Conservation (phyloP, 1,140 invertebrate species). For the Ceratosolen fusciceps region DNA sequence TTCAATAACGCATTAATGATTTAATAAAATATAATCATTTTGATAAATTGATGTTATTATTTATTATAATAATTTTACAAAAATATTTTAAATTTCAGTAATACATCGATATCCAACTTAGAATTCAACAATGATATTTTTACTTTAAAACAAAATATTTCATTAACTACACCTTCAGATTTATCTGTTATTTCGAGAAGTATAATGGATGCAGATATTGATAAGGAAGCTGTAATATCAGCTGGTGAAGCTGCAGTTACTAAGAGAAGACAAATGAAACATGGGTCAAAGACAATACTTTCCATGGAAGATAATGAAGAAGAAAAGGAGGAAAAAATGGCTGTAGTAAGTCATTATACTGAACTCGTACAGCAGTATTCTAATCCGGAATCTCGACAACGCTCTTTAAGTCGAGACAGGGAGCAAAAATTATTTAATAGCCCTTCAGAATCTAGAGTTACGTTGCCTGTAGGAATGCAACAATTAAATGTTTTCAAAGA, state of each 20-base stretch:
- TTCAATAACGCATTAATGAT: no score
- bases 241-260: slow-evolving; percentile 67
- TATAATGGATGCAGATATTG: slow-evolving; percentile 61
- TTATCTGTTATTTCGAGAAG: not conserved
- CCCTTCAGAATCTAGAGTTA: slow-evolving; percentile 16
- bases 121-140: not conserved
- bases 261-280: slow-evolving; percentile 62
- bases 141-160: not conserved
- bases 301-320: slow-evolving; percentile 74
- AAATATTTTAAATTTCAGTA: slow-evolving; percentile 29
- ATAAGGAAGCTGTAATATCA: slow-evolving; percentile 61
- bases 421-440: slow-evolving; percentile 21
- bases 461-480: slow-evolving; percentile 1
- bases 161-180: not conserved
- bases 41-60: no score
- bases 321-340: slow-evolving; percentile 73
- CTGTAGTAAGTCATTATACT: slow-evolving; percentile 84
- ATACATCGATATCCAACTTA: slow-evolving; percentile 6
- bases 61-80: no score
- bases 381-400: slow-evolving; percentile 31
- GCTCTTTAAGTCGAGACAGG: slow-evolving; percentile 38
- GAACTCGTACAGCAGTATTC: slow-evolving; percentile 76
- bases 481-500: slow-evolving; percentile 9
- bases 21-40: no score
- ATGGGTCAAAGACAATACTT: slow-evolving; percentile 64